Percentiles rank a stretch among this genome's conserved stretches.
These are phyloP conservation scores for Euleptes europaea DNA, from an alignment of 2,113 vertebrate genomes.

Conservation along the genomic window DNA sequence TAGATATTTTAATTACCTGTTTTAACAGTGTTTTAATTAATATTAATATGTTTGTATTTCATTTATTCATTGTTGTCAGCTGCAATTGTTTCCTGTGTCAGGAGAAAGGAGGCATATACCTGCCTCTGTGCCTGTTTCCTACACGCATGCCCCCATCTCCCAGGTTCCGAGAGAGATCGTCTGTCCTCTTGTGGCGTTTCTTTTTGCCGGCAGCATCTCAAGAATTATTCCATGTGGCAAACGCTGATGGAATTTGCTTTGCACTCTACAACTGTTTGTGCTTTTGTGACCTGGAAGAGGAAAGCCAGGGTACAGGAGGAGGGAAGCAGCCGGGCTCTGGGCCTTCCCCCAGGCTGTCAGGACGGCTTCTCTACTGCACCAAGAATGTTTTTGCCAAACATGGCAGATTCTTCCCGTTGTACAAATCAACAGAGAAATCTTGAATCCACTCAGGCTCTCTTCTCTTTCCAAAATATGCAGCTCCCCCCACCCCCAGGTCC, in stretches of 20 bases:
- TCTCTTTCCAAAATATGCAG: background rate
- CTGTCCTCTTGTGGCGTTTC: background rate
- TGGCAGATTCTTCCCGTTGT: conserved; percentile 66
- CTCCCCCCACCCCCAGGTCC: background rate
- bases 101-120: too few relatives aligned
- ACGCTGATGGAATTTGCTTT: background rate
- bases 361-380: conserved; percentile 65
- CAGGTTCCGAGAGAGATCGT: too few relatives aligned
- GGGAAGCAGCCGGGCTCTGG: conserved; percentile 38
- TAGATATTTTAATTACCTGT: too few relatives aligned
- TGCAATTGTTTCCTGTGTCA: too few relatives aligned
- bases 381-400: conserved; percentile 61
- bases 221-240: too few relatives aligned
- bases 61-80: too few relatives aligned
- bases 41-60: too few relatives aligned
- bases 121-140: too few relatives aligned
- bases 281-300: conserved; percentile 17
- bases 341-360: conserved; percentile 55
- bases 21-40: too few relatives aligned
- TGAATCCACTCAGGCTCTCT: conserved; percentile 12
- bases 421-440: conserved; percentile 64
- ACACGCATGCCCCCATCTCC: too few relatives aligned
- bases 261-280: background rate
- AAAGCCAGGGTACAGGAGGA: conserved; percentile 38
- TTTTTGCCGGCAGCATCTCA: fast-evolving